A percentile compares a stretch with the other conserved stretches of the same genome.
Evolutionary conservation across 2,888 invertebrate species (phyloP).

Genomic region (Cataglyphis altisquamis): DNA sequence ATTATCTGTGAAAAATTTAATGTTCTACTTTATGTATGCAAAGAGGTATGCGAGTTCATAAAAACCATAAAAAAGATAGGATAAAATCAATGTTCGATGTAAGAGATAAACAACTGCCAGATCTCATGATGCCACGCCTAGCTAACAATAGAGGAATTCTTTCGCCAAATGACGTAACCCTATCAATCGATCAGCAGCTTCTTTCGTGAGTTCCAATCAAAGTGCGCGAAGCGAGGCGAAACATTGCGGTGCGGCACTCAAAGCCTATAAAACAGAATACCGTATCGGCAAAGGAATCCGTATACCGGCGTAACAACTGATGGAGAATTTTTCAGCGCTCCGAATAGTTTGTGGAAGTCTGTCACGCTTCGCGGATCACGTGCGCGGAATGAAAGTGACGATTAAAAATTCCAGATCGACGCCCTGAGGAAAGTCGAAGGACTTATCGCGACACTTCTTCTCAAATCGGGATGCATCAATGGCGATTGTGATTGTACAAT

Average conservation of each 20-base stretch:
- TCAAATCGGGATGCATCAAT: background rate
- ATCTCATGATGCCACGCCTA: slow-evolving; percentile 42
- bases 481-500: slow-evolving; percentile 8
- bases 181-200: slow-evolving; percentile 35
- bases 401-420: slow-evolving; percentile 70
- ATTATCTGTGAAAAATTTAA: slow-evolving; percentile 26
- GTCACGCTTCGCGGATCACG: slow-evolving; percentile 71
- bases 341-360: slow-evolving; percentile 70
- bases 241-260: slow-evolving; percentile 62
- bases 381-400: slow-evolving; percentile 80
- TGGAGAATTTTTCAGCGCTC: slow-evolving; percentile 76
- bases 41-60: background rate
- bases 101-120: background rate
- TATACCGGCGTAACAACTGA: slow-evolving; percentile 68
- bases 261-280: slow-evolving; percentile 56
- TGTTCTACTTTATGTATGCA: background rate
- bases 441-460: slow-evolving; percentile 41
- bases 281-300: slow-evolving; percentile 60
- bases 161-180: slow-evolving; percentile 23
- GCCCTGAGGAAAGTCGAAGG: slow-evolving; percentile 62
- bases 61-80: background rate
- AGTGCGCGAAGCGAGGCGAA: slow-evolving; percentile 36
- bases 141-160: slow-evolving; percentile 19
- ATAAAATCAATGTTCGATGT: slow-evolving; percentile 6
- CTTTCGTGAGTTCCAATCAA: slow-evolving; percentile 29